Evolutionary conservation across 53 echinoderm and acorn worm species (phyloP), one percentile per base, ranked within the genome.

Genomic region (Zoroaster sp.): DNA sequence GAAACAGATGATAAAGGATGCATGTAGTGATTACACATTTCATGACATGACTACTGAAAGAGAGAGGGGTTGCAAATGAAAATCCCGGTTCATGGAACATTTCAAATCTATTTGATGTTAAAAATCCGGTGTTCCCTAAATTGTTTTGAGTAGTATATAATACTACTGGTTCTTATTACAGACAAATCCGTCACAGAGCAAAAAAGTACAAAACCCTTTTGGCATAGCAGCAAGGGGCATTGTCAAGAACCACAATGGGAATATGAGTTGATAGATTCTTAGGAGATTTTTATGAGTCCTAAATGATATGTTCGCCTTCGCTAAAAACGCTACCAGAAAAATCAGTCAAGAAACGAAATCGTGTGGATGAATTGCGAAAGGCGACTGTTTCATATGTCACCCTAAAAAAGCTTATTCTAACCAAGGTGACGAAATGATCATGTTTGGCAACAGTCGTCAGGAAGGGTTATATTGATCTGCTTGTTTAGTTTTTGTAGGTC

Each of bases 401-500:
- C n/a, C n/a, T n/a, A n/a, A n/a, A n/a, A n/a, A n/a, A n/a, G n/a
- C n/a, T n/a, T n/a, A n/a, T n/a, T n/a, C n/a, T n/a, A n/a, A n/a
- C n/a, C n/a, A n/a, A n/a, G n/a, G n/a, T n/a, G n/a, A n/a, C n/a
- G n/a, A n/a, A n/a, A n/a, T n/a, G n/a, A n/a, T n/a, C n/a, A 28
- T 23, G 75, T 18, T 76, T 33, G 1, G 52, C 3, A 76, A 76
- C 69, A 36, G 5, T 46, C 14, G 17, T 69, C 36, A 11, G 25
- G 31, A 31, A 5, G 34, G 35, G 15, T 33, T 28, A 0, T 49
- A 76, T 76, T 47, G 76, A 76, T 76, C 49, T 33, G 76, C 33
- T 76, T 76, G 76, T 76, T 76, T 76, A 47, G 76, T 76, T 34
- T 46, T 34, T 45, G 47, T 47, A 32, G 46, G 47, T 47, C 49